Evolutionary conservation across 2,113 vertebrate species (phyloP), one percentile per base, ranked within the genome.

Genomic region (Lepidothrix coronata): DNA sequence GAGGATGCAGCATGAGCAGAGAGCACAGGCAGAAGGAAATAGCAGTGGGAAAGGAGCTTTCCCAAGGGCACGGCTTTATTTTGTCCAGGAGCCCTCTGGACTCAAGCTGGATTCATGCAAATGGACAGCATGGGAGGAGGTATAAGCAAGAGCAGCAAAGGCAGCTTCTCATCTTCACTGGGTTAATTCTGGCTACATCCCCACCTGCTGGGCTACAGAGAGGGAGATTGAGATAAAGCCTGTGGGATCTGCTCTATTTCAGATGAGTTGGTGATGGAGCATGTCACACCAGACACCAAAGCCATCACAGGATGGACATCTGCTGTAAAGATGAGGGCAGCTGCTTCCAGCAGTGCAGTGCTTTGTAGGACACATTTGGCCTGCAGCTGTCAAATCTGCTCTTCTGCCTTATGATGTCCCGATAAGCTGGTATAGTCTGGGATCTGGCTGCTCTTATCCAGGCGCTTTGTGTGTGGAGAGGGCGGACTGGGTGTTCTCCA

Each of bases 251-350:
- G 88, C 68, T 93, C 75, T 88, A 23, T 90, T 97, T 94, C 83
- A 75, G 65, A 90, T 91, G 33, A 52, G 65, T 67, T 59, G 75
- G 39, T 93, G 88, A 83, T 94, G 68, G 88, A 75, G 31, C 57
- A 15, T 68, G 65, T 90, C 85, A 76, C 82, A 88, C 63, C 68
- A 95, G 76, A 49, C 75, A 74, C 75, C 1, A 1, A 80, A 93
- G 57, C 68, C 79, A 72, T 86, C 82, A 81, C 61, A 81, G 79
- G 55, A 46, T 78, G 83, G 75, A 81, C 85, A 93, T 96, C 93
- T 96, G 92, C 92, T 86, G 27, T 81, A 74, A 95, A 95, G 92
- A 93, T 92, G 93, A 93, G 62, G 82, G 85, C 93, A 94, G 90
- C 68, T 94, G 90, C 72, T 68, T 95, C 61, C 82, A 92, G 88